These are phyloP conservation scores for Endomychus coccineus DNA, from an alignment of 2,888 invertebrate species.

Conservation along the genomic window DNA sequence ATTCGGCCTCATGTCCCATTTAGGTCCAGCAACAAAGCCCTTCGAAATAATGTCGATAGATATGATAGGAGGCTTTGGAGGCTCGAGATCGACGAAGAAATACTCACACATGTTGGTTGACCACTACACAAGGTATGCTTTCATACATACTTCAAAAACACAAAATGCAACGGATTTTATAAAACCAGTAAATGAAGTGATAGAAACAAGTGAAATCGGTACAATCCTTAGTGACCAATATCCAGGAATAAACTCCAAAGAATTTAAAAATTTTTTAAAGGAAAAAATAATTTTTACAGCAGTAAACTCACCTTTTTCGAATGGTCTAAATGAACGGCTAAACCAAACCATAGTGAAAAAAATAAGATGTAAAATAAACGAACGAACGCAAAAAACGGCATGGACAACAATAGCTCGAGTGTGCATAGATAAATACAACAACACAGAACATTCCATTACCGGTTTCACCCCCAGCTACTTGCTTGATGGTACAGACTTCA, in stretches of 20 bases:
- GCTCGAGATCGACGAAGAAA: slow-evolving; percentile 26
- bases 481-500: slow-evolving; percentile 17
- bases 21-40: slow-evolving; percentile 24
- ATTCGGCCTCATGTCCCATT: background rate
- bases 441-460: slow-evolving; percentile 27
- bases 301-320: slow-evolving; percentile 15
- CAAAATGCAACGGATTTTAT: slow-evolving; percentile 27
- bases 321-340: slow-evolving; percentile 4
- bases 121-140: slow-evolving; percentile 27
- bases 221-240: slow-evolving; percentile 18
- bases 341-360: slow-evolving; percentile 18
- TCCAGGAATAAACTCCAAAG: slow-evolving; percentile 25
- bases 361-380: slow-evolving; percentile 22
- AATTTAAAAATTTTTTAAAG: slow-evolving; percentile 26
- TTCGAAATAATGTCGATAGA: slow-evolving; percentile 29
- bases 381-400: slow-evolving; percentile 16
- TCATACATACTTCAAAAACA: slow-evolving; percentile 23
- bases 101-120: slow-evolving; percentile 29
- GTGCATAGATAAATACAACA: slow-evolving; percentile 27
- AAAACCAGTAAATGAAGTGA: slow-evolving; percentile 17
- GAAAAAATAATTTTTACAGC: slow-evolving; percentile 20
- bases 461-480: slow-evolving; percentile 21
- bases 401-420: slow-evolving; percentile 22
- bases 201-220: slow-evolving; percentile 9
- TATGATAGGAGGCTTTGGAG: slow-evolving; percentile 28